Conservation (phyloP, 92 coral and sea anemone genomes). For the Phenganax subtilis region DNA sequence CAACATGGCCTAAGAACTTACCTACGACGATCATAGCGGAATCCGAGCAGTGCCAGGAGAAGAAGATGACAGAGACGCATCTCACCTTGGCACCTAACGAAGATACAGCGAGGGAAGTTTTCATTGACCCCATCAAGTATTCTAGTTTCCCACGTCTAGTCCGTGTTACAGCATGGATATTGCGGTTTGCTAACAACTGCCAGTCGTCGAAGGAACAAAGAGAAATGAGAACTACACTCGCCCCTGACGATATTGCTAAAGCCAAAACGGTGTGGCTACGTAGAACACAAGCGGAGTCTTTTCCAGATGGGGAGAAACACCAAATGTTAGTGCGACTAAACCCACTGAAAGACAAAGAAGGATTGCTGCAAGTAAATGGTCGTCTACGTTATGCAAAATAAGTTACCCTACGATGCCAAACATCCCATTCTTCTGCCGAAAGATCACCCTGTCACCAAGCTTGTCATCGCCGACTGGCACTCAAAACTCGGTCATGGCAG, state of each 20-base stretch:
- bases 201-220: neutral
- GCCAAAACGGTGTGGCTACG: constrained; percentile 42
- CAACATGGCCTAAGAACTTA: constrained; percentile 46
- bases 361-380: constrained; percentile 35
- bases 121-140: constrained; percentile 41
- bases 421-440: constrained; percentile 38
- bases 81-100: constrained; percentile 10
- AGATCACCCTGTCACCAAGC: constrained; percentile 35
- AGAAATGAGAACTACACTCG: neutral
- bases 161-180: constrained; percentile 50
- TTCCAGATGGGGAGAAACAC: constrained; percentile 36
- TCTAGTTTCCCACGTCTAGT: constrained; percentile 43
- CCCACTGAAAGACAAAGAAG: constrained; percentile 30
- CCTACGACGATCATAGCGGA: neutral
- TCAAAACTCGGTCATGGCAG: constrained; percentile 46
- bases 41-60: constrained; percentile 23
- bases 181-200: constrained; percentile 43
- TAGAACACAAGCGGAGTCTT: constrained; percentile 29
- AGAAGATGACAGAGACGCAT: neutral
- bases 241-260: constrained; percentile 7
- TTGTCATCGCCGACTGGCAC: constrained; percentile 28
- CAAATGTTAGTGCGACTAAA: constrained; percentile 27
- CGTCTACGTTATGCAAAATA: constrained; percentile 35
- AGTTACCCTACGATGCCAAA: neutral
- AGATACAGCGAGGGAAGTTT: neutral